Evolutionary conservation across 2,797 vertebrate genomes (phyloP).

Genomic region (Morelia viridis): DNA sequence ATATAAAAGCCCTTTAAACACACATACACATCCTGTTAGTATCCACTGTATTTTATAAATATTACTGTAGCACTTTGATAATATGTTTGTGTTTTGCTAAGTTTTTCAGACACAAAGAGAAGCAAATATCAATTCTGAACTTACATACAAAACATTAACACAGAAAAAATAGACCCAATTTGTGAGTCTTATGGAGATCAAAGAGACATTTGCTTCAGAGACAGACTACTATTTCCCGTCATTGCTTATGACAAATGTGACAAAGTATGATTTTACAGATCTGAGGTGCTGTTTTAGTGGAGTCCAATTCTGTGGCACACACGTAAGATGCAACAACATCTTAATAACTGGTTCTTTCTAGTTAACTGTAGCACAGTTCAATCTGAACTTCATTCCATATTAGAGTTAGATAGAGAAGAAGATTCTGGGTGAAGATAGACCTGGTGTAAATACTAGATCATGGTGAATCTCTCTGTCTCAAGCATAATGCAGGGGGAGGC

Average conservation of each 20-base stretch:
- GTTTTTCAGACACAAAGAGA: background rate
- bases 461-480: no score
- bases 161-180: background rate
- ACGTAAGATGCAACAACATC: background rate
- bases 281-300: background rate
- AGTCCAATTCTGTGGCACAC: background rate
- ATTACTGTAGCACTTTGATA: background rate
- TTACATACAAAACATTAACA: background rate
- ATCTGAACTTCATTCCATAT: background rate
- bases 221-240: background rate
- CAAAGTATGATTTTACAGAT: background rate
- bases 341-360: background rate
- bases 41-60: background rate
- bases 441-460: no score
- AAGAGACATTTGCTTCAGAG: background rate
- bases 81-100: background rate
- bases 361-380: background rate
- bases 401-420: background rate
- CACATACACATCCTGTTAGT: background rate
- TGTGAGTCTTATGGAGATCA: background rate
- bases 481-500: no score
- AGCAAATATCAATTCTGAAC: background rate
- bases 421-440: background rate
- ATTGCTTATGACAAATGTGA: background rate
- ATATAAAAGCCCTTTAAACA: background rate